Base-by-base conservation (phyloP, 2,113 vertebrate genomes). In the Pipa parva region DNA sequence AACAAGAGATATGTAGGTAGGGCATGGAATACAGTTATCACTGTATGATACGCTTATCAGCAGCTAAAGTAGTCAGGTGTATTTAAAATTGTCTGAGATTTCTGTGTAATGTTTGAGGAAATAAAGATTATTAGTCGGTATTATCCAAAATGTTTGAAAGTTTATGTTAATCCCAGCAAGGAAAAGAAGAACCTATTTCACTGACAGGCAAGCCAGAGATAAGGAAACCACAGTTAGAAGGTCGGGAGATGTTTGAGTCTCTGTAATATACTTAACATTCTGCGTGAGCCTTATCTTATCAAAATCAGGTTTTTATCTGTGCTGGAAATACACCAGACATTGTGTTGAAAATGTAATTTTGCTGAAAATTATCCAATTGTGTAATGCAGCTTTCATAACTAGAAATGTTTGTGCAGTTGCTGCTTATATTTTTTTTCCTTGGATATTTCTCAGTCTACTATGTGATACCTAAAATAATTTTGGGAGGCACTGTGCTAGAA, bases 61-160 rank as follows among this genome's bases (percentile, higher is more conserved):
- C 36, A 39, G 39, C 65, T 56, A 68, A 70, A n/a, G 45, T 51
- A 60, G 57, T 57, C 65, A 69, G 65, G 42, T 36, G 58, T 55
- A 27, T 45, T 70, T 37, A 27, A 51, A 59, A 70, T 29, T 70
- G 66, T 61, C 49, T 48, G 33, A 60, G 66, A 70, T 61, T 52
- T 28, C 33, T 29, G 48, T 69, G 60, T 70, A 20, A 70, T 61
- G 54, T 70, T 61, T 61, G 57, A 28, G 48, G 49, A 70, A 54
- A 54, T 61, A 70, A 70, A 70, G 66, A 52, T 57, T 58, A 61
- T 70, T 70, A 70, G 58, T 51, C n/a, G 39, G 42, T 61, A 48
- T 70, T 70, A 70, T 70, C 66, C 66, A 70, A 59, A 45, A 48
- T 26, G 66, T 70, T 61, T 60, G 36, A 70, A 70, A 70, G 66